These are phyloP conservation scores for Plectrocnemia conspersa DNA, from an alignment of 1,140 invertebrate species.

Conservation along the genomic window DNA sequence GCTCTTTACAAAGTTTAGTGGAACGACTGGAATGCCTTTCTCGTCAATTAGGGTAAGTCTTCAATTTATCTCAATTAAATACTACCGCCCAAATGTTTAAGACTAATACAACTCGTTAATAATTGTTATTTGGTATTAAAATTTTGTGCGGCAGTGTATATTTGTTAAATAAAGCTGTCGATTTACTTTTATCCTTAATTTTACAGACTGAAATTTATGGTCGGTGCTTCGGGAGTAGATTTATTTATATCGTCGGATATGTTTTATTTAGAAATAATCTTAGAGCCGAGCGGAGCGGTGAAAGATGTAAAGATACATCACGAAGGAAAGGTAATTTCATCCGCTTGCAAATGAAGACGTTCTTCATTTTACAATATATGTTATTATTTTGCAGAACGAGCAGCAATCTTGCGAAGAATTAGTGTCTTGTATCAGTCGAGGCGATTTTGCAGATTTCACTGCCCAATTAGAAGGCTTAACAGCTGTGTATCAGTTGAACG, in stretches of 20 bases:
- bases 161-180: not conserved
- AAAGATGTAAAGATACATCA: constrained; percentile 93
- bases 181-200: not conserved
- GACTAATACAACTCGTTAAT: not conserved
- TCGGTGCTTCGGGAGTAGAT: constrained; percentile 66
- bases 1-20: constrained; percentile 83
- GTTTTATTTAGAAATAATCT: constrained; percentile 90
- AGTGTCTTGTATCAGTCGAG: constrained; percentile 68
- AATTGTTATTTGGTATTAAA: constrained; percentile 1
- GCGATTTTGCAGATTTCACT: constrained; percentile 91
- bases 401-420: constrained; percentile 83
- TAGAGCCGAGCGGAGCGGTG: constrained; percentile 76
- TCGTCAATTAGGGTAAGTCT: constrained; percentile 72
- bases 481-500: constrained; percentile 89
- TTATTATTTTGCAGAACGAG: constrained; percentile 42
- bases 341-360: no score
- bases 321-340: constrained; percentile 70
- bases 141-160: not conserved
- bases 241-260: constrained; percentile 93
- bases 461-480: constrained; percentile 85
- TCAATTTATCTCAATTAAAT: not conserved
- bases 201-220: constrained; percentile 72
- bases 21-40: constrained; percentile 88
- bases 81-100: not conserved
- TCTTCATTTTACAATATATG: no score